These are phyloP conservation scores for Cathartes aura DNA, from an alignment of 2,113 vertebrate species.

Conservation along the genomic window DNA sequence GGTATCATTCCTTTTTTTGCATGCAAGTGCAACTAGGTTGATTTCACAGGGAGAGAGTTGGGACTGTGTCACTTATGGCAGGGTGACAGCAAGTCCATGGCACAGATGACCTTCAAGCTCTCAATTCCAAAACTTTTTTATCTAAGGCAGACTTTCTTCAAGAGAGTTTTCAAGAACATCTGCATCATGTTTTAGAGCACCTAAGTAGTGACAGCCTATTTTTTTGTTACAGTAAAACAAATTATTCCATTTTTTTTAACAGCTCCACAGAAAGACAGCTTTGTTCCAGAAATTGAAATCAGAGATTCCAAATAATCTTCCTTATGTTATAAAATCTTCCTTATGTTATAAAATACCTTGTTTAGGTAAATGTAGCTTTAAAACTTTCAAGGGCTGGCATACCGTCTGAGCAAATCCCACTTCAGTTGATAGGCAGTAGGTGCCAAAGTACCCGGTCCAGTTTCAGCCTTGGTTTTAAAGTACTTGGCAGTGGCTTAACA, in stretches of 20 bases:
- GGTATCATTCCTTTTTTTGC: neutral
- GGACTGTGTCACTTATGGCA: neutral
- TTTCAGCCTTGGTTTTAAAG: neutral
- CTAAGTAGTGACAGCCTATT: neutral
- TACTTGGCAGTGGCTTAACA: neutral
- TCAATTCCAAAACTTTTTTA: neutral
- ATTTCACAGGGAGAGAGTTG: neutral
- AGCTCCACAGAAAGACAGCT: neutral
- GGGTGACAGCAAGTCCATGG: neutral
- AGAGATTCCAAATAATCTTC: neutral
- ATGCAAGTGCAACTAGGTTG: neutral
- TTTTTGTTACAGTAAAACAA: neutral
- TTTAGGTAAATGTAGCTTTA: neutral
- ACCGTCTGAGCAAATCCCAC: neutral
- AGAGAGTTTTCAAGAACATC: neutral
- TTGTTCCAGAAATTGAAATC: neutral
- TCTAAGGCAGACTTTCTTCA: neutral
- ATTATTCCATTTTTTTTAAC: neutral
- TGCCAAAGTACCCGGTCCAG: neutral
- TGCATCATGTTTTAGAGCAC: neutral
- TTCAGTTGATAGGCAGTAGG: neutral
- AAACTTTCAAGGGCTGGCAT: neutral
- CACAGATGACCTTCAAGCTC: neutral
- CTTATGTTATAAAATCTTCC: neutral
- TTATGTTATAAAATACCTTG: neutral